Base-by-base conservation (phyloP, 2,113 vertebrate genomes). In the Proterorhinus semilunaris region DNA sequence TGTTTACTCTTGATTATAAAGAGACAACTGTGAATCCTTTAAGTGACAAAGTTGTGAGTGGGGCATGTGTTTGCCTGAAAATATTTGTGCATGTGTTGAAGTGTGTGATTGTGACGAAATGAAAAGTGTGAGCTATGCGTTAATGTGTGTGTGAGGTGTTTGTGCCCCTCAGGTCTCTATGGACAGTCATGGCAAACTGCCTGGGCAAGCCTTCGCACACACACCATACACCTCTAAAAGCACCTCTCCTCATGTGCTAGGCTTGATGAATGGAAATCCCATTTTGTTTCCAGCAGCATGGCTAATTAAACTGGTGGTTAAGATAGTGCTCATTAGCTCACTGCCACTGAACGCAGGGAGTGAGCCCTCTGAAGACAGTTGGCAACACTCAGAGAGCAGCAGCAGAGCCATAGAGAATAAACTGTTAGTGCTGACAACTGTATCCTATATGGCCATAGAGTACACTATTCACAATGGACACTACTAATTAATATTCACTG, bases 261-360 rank as follows among this genome's bases (percentile, higher is more conserved):
- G 59, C 62, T 82, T 93, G 90, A 92, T 93, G 91, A 92, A 92
- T 89, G 91, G 87, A 93, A 93, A 91, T 89, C 88, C 80, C 89
- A 87, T 90, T 90, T 90, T 91, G 90, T 92, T 90, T 91, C 91
- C 87, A 91, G 89, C 91, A 89, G 88, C 90, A 87, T 49, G 76
- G 83, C 89, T 92, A 93, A 93, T 94, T 93, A 93, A 92, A 87
- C 78, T 74, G 87, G 87, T 91, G 83, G 92, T 91, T 93, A 89
- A 88, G 89, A 84, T 76, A 74, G 83, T 69, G 89, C 91, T 94
- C 85, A 91, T 93, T 93, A 93, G 83, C 79, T 88, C 61, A 68
- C 82, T 84, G 83, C 78, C 84, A 83, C 73, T 70, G 81, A 85
- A 84, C 52, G 65, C 74, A 65, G 74, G 74, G 65, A 76, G 82